Evolutionary conservation across 1,140 invertebrate genomes (phyloP).

Genomic region (Pectinophora gossypiella): DNA sequence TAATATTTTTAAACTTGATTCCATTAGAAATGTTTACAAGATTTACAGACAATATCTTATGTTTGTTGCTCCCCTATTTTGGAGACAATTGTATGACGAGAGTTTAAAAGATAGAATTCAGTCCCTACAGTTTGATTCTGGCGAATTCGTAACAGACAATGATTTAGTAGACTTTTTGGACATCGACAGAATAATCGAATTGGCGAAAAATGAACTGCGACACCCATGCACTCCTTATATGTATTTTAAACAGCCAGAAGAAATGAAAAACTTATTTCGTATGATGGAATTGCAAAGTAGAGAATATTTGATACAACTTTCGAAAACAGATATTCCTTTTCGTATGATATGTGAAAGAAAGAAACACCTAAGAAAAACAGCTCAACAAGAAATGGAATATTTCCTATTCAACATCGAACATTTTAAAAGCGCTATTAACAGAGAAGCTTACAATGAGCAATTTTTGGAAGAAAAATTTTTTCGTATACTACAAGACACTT

Average conservation of each 20-base stretch:
- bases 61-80: slow-evolving; percentile 77
- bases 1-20: slow-evolving; percentile 78
- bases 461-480: slow-evolving; percentile 56
- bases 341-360: slow-evolving; percentile 56
- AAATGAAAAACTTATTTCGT: slow-evolving; percentile 77
- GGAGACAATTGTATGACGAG: slow-evolving; percentile 72
- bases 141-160: slow-evolving; percentile 47
- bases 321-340: slow-evolving; percentile 76
- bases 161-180: slow-evolving; percentile 55
- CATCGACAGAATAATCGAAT: slow-evolving; percentile 59
- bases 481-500: slow-evolving; percentile 50
- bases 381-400: slow-evolving; percentile 56
- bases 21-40: slow-evolving; percentile 78
- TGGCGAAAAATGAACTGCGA: slow-evolving; percentile 54
- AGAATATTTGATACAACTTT: slow-evolving; percentile 78
- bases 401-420: slow-evolving; percentile 55
- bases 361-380: slow-evolving; percentile 49
- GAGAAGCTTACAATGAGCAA: slow-evolving; percentile 53
- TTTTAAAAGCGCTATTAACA: slow-evolving; percentile 32
- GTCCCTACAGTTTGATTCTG: slow-evolving; percentile 51
- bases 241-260: slow-evolving; percentile 77
- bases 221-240: slow-evolving; percentile 65
- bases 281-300: slow-evolving; percentile 80
- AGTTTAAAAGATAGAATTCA: slow-evolving; percentile 37
- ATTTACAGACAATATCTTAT: slow-evolving; percentile 80